phyloP scores from a whole-genome alignment of 2,888 invertebrate species.

The Drosophila fungiperda region DNA sequence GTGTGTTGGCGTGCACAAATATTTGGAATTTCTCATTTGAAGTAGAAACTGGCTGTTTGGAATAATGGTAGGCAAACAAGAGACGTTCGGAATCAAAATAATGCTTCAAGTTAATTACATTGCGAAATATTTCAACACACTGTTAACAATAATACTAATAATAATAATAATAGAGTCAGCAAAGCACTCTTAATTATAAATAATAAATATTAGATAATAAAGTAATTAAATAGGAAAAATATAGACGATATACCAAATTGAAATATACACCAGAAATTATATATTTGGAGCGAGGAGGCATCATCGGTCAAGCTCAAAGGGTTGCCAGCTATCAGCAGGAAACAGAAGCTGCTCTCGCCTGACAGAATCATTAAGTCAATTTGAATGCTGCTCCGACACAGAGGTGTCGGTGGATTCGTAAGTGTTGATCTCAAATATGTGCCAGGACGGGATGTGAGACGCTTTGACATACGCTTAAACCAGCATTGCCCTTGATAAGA shows the following conservation, averaged over 20 bases:
- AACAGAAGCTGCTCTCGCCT: neutral
- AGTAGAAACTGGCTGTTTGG: constrained; percentile 12
- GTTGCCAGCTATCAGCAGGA: neutral
- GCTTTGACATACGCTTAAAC: no score
- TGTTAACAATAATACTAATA: neutral
- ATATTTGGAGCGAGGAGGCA: neutral
- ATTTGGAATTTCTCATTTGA: constrained; percentile 15
- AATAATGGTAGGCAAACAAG: neutral
- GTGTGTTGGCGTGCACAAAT: constrained; percentile 6
- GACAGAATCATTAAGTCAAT: neutral
- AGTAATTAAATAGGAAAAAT: neutral
- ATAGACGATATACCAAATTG: neutral
- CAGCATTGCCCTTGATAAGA: neutral
- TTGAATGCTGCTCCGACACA: neutral
- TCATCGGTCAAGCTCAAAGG: neutral
- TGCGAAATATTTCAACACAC: neutral
- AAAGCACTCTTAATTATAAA: neutral
- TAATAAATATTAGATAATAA: neutral
- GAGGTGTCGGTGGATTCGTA: no score
- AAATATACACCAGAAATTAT: neutral
- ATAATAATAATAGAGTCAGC: neutral
- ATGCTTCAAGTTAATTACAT: neutral
- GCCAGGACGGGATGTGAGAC: neutral
- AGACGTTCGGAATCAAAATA: neutral
- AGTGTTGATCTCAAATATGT: neutral